phyloP scores from a whole-genome alignment of 2,888 invertebrate genomes.

The Amaurobius ferox region DNA sequence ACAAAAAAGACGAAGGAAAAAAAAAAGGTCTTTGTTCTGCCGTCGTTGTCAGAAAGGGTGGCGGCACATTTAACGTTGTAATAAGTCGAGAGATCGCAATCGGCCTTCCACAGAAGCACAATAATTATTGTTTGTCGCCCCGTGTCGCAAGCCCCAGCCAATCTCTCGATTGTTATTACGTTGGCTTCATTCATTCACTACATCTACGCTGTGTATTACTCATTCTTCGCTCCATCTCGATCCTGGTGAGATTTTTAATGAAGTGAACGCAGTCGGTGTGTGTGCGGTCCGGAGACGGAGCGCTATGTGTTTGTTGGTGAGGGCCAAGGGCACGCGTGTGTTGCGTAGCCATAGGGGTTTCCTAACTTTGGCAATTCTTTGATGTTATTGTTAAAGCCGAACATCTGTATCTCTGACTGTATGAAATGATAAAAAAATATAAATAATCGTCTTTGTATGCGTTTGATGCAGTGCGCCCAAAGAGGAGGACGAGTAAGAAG shows the following conservation, averaged over 20 bases:
- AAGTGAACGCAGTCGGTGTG: background rate
- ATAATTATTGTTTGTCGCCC: conserved; percentile 70
- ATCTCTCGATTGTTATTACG: conserved; percentile 40
- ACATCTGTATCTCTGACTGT: too few relatives aligned
- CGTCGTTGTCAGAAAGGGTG: conserved; percentile 27
- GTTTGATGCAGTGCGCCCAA: too few relatives aligned
- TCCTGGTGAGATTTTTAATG: conserved; percentile 9
- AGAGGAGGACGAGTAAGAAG: too few relatives aligned
- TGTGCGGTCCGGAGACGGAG: background rate
- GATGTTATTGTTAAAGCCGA: too few relatives aligned
- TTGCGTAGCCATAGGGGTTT: too few relatives aligned
- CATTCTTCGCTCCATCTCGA: conserved; percentile 29
- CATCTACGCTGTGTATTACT: conserved; percentile 50
- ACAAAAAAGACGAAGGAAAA: conserved; percentile 9
- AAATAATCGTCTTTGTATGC: too few relatives aligned
- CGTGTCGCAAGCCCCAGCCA: conserved; percentile 54
- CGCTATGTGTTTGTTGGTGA: background rate
- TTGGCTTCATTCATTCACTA: conserved; percentile 39
- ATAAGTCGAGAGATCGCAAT: conserved; percentile 59
- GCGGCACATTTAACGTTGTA: conserved; percentile 41
- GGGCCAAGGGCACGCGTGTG: conserved; percentile 12
- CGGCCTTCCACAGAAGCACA: conserved; percentile 61
- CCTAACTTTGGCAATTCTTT: too few relatives aligned
- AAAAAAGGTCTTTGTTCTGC: conserved; percentile 33
- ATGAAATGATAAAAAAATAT: too few relatives aligned